Evolutionary conservation across 2,888 invertebrate species (phyloP), one percentile per base, ranked within the genome.

Genomic region (Aporophyla lueneburgensis): DNA sequence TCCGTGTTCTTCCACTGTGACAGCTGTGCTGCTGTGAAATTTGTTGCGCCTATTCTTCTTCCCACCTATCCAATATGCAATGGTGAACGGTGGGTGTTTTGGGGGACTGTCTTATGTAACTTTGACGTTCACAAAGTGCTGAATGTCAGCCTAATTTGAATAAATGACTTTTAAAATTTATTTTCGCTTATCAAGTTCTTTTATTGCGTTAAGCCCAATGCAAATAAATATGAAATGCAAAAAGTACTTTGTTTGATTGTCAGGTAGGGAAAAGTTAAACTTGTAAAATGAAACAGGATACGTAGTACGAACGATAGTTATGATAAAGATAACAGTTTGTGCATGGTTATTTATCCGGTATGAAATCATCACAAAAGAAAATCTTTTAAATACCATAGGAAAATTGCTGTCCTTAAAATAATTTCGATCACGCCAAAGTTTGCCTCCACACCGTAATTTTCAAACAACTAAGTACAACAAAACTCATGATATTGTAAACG

Each of bases 391-490:
- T 43, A 24, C n/a, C 40, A 19, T n/a, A 33, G 0, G 12, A 80
- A 74, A 66, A 56, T 46, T 43, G 1, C 27, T 66, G 1, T n/a
- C 27, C 33, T 49, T n/a, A 71, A 63, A 68, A 71, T 59, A 27
- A 69, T 65, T 78, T 40, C 12, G 24, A 69, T 66, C 53, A 33
- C 51, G 58, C 59, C 66, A 24, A 83, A 77, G 49, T 84, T 81
- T 51, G 12, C 21, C 16, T 19, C 12, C 69, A 77, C 46, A 62
- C 27, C 51, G 33, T 66, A 49, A 73, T 43, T 79, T 61, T 0
- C 9, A 74, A 81, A 78, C 69, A 74, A 56, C 24, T 27, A 65
- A 83, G 69, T 83, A 79, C 74, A 79, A 84, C 74, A 70, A 74
- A 81, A 83, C 74, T 81, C 66, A 62, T 67, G 61, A 74, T 84